Evolutionary conservation across 2,888 invertebrate species (phyloP), one percentile per base, ranked within the genome.

Genomic region (Heterodera filipjevi): DNA sequence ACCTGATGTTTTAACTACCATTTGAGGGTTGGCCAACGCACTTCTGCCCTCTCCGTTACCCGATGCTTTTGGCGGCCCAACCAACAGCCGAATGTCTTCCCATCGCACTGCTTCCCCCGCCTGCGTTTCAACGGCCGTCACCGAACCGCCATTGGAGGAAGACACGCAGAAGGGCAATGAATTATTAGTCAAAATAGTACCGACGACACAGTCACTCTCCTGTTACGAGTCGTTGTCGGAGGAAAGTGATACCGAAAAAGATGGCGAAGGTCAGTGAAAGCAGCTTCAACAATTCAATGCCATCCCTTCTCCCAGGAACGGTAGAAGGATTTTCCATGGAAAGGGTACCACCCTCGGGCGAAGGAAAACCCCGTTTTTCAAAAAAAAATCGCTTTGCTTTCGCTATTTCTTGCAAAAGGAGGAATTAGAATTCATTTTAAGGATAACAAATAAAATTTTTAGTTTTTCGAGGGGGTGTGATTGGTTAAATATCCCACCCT

Each of bases 211-310:
- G 32, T 73, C 77, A 22, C 79, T 78, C 2, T 79, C 80, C 14
- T 79, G 80, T 66, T 79, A 79, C 49, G 80, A 79, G 49, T 79
- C 80, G n/a, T 73, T 79, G 68, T 79, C 80, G 44, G 80, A 79
- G 16, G 73, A 73, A 64, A 76, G 77, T n/a, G 59, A 64, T 59
- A 59, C 22, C 3, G 77, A 77, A 33, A 71, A 59, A 44, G 71
- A 30, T 32, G 44, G 49, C 71, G 27, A 71, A 71, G 39, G 44
- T 46, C 16, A n/a, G 71, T 22, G 1, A 3, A 2, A 0, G 6
- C 6, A 39, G 12, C 39, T 39, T 39, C 6, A 44, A 12, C 8
- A 6, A 71, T 22, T 39, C 12, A 12, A 39, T 39, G 39, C 39
- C 39, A 39, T 39, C 12, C 39, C 39, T 12, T 12, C 39, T n/a